These are phyloP conservation scores for Mesocentrotus franciscanus DNA, from an alignment of 53 echinoderm and acorn worm species.

Conservation along the genomic window DNA sequence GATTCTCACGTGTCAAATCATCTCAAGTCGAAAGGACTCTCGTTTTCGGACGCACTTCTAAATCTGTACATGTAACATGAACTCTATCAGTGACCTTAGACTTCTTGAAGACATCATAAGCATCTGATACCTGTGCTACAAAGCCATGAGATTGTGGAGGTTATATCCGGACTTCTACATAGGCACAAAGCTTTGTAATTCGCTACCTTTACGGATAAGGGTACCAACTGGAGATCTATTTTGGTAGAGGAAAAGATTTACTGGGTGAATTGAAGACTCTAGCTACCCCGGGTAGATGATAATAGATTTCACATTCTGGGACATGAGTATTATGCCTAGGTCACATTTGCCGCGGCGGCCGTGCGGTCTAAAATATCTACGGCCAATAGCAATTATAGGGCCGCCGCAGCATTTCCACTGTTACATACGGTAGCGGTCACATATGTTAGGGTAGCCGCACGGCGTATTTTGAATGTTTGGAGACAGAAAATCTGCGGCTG, in stretches of 20 bases:
- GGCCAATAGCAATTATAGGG: too few species aligned
- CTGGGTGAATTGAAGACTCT: background rate
- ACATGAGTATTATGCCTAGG: too few species aligned
- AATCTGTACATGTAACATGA: background rate
- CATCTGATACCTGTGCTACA: background rate
- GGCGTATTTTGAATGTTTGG: too few species aligned
- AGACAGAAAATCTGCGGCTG: too few species aligned
- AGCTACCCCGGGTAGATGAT: background rate
- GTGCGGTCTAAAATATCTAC: too few species aligned
- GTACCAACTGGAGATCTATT: background rate
- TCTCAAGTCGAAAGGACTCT: slow-evolving; percentile 4
- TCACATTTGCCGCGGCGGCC: too few species aligned
- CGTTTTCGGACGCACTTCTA: background rate
- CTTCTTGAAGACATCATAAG: background rate
- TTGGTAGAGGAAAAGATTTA: background rate
- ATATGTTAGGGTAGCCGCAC: too few species aligned
- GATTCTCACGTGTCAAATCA: slow-evolving; percentile 33
- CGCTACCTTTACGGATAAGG: background rate
- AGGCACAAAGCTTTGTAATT: background rate
- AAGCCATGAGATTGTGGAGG: background rate
- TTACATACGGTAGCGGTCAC: too few species aligned
- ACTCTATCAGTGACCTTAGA: background rate
- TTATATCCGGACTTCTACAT: background rate
- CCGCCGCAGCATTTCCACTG: too few species aligned
- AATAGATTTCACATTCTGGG: background rate